These are phyloP conservation scores for Phalacrocorax aristotelis DNA, from an alignment of 2,113 vertebrate species.

Conservation along the genomic window DNA sequence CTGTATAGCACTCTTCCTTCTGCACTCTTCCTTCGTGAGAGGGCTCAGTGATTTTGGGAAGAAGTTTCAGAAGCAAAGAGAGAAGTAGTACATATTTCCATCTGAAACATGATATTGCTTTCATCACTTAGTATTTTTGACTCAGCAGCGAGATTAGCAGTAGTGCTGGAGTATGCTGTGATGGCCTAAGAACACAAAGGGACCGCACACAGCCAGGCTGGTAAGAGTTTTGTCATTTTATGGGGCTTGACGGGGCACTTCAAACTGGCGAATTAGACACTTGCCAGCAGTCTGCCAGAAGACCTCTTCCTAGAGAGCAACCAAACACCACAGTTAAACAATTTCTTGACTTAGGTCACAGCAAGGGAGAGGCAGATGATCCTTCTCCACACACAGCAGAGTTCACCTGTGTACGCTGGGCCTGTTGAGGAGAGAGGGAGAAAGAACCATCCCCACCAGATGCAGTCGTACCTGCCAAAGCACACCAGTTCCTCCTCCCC, in stretches of 20 bases:
- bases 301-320: not conserved
- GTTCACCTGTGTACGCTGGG: fast-evolving
- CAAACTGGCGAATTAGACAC: not conserved
- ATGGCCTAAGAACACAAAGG: not conserved
- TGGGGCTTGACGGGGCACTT: not conserved
- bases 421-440: not conserved
- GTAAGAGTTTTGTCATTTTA: not conserved
- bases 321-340: not conserved
- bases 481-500: not conserved
- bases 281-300: not conserved
- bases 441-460: not conserved
- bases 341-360: not conserved
- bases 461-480: not conserved
- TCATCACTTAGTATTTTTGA: not conserved
- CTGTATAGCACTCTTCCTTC: not conserved
- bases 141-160: not conserved
- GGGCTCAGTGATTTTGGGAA: fast-evolving
- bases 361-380: not conserved
- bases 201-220: not conserved
- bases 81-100: not conserved
- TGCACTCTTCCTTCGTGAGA: not conserved
- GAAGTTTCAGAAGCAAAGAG: not conserved
- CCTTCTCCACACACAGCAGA: not conserved
- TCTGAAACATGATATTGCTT: not conserved
- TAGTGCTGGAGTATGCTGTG: not conserved